These are phyloP conservation scores for Trichogramma dendrolimi DNA, from an alignment of 2,888 invertebrate species.

Conservation along the genomic window DNA sequence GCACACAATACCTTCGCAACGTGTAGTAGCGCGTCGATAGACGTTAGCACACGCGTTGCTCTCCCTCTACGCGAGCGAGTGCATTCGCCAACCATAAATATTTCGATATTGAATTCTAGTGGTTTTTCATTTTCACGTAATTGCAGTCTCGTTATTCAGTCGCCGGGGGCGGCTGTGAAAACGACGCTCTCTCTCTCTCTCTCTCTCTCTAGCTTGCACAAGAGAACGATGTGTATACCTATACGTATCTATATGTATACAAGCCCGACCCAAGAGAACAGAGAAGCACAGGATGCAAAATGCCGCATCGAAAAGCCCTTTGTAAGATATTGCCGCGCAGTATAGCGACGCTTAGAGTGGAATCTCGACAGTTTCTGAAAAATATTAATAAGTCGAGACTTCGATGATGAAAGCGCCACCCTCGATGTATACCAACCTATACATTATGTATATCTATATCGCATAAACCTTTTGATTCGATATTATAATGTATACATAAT, in stretches of 20 bases:
- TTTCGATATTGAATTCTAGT: slow-evolving; percentile 23
- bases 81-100: slow-evolving; percentile 13
- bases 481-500: no score
- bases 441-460: no score
- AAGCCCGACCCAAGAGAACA: background rate
- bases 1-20: background rate
- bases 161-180: background rate
- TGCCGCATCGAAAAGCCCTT: no score
- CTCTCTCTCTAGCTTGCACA: no score
- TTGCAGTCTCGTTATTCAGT: slow-evolving; percentile 20
- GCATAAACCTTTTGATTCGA: no score
- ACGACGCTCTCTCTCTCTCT: no score
- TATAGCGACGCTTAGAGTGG: slow-evolving; percentile 1
- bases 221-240: no score
- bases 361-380: slow-evolving; percentile 9
- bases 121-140: slow-evolving; percentile 18
- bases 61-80: no score
- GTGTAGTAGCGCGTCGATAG: background rate
- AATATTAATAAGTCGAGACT: slow-evolving; percentile 19
- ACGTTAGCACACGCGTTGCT: background rate
- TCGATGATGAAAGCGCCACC: no score
- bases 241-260: no score
- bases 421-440: no score
- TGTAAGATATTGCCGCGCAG: slow-evolving; percentile 12
- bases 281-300: background rate